Evolutionary conservation across 2,888 invertebrate genomes (phyloP).

Genomic region (Himalopsyche japonica): DNA sequence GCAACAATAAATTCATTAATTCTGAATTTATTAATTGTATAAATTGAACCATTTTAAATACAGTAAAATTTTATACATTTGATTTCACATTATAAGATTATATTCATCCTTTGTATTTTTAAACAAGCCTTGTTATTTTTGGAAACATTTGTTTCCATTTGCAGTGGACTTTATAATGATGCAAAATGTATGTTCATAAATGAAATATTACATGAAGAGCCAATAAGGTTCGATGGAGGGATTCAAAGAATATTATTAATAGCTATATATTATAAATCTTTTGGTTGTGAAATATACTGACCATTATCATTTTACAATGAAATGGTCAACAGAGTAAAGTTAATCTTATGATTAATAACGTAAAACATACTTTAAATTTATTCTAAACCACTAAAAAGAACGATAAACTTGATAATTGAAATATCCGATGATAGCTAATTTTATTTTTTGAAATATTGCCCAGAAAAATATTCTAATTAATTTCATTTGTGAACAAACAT

Average conservation of each 20-base stretch:
- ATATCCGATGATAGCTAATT: too few relatives aligned
- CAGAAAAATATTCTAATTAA: neutral
- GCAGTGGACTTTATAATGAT: neutral
- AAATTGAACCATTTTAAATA: neutral
- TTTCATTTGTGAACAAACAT: neutral
- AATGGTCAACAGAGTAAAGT: too few relatives aligned
- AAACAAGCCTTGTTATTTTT: neutral
- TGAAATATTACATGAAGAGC: neutral
- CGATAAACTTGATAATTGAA: too few relatives aligned
- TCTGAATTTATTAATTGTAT: neutral
- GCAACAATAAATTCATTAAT: neutral
- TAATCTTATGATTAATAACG: too few relatives aligned
- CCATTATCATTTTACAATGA: too few relatives aligned
- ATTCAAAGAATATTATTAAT: neutral
- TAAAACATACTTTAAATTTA: too few relatives aligned
- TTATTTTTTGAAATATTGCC: too few relatives aligned
- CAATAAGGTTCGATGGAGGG: neutral
- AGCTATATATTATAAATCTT: too few relatives aligned
- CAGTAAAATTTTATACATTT: neutral
- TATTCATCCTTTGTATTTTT: neutral
- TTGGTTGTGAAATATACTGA: neutral
- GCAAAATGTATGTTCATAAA: neutral
- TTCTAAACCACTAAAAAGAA: too few relatives aligned
- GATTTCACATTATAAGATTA: neutral
- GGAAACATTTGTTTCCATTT: neutral